Conservation (phyloP, 2,113 vertebrate species). For the Pteruthius melanotis region DNA sequence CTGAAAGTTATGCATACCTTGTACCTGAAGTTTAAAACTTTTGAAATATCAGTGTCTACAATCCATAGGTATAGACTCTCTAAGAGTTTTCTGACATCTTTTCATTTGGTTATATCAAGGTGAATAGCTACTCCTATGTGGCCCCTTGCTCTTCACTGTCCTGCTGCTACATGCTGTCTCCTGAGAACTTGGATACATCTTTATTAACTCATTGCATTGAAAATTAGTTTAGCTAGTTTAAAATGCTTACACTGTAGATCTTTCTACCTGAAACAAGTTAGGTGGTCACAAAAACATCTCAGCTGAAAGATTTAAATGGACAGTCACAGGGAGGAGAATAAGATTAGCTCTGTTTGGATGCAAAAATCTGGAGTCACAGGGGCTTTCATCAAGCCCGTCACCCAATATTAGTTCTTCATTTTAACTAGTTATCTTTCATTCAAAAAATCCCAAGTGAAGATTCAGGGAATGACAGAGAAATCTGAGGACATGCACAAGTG, state of each 20-base stretch:
- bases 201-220: background rate
- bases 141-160: background rate
- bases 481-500: background rate
- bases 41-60: background rate
- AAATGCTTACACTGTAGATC: background rate
- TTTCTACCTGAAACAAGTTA: background rate
- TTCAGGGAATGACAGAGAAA: background rate
- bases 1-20: background rate
- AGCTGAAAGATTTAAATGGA: background rate
- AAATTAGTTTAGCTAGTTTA: background rate
- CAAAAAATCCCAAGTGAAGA: background rate
- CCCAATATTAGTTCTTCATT: background rate
- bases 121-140: background rate
- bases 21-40: background rate
- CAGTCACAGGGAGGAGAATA: background rate
- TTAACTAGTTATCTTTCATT: background rate
- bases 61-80: background rate
- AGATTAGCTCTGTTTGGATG: background rate
- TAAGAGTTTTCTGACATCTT: background rate
- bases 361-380: too few relatives aligned
- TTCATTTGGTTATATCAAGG: background rate
- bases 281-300: background rate
- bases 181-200: background rate
- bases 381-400: background rate
- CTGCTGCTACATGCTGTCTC: background rate